Evolutionary conservation across 2,888 invertebrate genomes (phyloP), one percentile per base, ranked within the genome.

Genomic region (Eupelmus urozonus): DNA sequence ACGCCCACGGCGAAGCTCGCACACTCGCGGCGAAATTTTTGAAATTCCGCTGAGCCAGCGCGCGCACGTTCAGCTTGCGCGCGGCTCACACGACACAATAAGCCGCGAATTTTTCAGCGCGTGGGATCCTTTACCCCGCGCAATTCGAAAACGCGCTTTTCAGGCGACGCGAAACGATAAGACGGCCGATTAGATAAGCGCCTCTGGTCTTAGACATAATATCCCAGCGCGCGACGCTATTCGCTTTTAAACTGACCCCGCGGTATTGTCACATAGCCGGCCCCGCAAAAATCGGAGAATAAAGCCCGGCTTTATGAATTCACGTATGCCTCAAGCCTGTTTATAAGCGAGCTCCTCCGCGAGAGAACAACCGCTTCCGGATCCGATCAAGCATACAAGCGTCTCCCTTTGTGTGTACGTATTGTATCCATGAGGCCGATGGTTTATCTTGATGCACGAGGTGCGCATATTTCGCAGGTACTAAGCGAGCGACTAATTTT

Each of bases 161-260:
- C 60, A 9, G 16, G 9, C 23, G 23, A 29, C n/a, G 3, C 27
- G 40, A 23, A 23, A 9, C 69, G 76, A 77, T 77, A 77, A 71
- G 59, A 77, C 76, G 18, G 13, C 1, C 51, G 76, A 77, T 77
- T 77, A 77, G 76, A 77, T 71, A 77, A 77, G 20, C 49, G 3
- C 11, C 40, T 40, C 40, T 40, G 5, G 11, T 40, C 49, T 34
- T 34, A 34, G 34, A 57, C 60, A 62, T 71, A 71, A 71, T 71
- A 71, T 49, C 59, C 16, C 9, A 20, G 0, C 27, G 70, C 53
- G 55, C 76, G 70, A 70, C 70, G 65, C 29, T 45, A 62, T 76
- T 76, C 63, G 3, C 62, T 57, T 75, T 70, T 70, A 40, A 72
- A 66, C 59, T 42, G 51, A 59, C 66, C 70, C 65, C 65, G 57